Evolutionary conservation across 2,888 invertebrate genomes (phyloP).

Genomic region (Metallyticus violacea): DNA sequence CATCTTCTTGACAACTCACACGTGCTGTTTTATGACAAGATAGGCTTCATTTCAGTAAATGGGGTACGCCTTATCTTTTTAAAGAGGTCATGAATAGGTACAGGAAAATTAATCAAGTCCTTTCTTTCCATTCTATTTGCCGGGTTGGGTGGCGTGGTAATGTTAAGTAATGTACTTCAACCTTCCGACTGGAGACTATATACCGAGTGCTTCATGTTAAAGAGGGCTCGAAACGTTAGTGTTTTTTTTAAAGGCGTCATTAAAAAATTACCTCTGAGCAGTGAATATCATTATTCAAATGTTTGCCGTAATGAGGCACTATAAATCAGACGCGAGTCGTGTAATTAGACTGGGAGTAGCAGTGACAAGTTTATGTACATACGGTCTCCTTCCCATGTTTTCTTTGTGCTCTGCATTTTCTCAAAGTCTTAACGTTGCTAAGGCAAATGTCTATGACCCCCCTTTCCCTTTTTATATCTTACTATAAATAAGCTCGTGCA

Average conservation of each 20-base stretch:
- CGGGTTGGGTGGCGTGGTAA: neutral
- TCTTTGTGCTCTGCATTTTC: neutral
- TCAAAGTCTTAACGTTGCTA: neutral
- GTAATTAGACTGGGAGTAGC: neutral
- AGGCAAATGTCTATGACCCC: too few relatives aligned
- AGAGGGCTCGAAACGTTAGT: neutral
- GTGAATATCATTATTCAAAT: neutral
- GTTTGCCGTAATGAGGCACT: neutral
- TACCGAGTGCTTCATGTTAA: neutral
- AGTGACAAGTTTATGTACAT: neutral
- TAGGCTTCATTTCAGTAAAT: too few relatives aligned
- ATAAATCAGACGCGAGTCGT: neutral
- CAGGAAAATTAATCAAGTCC: neutral
- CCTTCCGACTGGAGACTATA: neutral
- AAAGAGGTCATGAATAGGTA: neutral
- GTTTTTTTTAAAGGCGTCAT: neutral
- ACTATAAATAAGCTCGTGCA: neutral
- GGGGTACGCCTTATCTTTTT: too few relatives aligned
- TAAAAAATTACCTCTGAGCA: neutral
- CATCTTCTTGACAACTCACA: too few relatives aligned
- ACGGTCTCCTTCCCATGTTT: neutral
- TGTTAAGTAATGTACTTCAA: neutral
- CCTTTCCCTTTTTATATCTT: neutral
- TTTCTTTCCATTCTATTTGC: neutral
- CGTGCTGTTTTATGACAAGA: too few relatives aligned